Conservation (phyloP, 2,888 invertebrate genomes). For the Meloe dianella region DNA sequence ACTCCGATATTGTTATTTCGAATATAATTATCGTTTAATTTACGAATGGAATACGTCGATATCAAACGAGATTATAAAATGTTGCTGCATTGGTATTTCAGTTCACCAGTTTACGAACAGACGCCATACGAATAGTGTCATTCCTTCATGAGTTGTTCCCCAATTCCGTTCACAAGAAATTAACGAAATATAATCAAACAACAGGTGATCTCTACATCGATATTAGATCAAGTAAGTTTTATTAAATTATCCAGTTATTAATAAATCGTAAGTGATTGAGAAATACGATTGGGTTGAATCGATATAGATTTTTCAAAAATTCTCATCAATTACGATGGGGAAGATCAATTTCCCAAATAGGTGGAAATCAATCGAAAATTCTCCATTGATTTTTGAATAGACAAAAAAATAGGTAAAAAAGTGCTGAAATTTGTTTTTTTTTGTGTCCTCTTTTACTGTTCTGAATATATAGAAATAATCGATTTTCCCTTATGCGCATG, state of each 20-base stretch:
- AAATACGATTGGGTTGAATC: neutral
- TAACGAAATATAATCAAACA: neutral
- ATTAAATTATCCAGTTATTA: neutral
- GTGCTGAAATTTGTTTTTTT: neutral
- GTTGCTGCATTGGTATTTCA: conserved; percentile 1
- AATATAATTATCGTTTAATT: neutral
- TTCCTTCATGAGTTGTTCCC: neutral
- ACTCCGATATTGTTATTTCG: no score
- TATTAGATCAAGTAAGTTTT: conserved; percentile 20
- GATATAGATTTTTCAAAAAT: neutral
- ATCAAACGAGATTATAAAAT: neutral
- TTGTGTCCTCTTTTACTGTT: conserved; percentile 9
- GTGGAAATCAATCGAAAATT: no score
- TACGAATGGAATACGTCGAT: neutral
- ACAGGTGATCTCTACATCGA: conserved; percentile 23
- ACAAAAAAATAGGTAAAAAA: neutral
- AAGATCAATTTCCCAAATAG: neutral
- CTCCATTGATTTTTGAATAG: no score
- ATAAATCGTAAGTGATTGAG: neutral
- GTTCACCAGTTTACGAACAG: conserved; percentile 21
- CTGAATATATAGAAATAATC: conserved; percentile 19
- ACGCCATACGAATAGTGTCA: conserved; percentile 22
- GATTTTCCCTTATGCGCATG: conserved; percentile 32
- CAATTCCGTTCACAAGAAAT: neutral
- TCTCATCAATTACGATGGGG: neutral